These are phyloP conservation scores for Sinopyrophorus schimmeli DNA, from an alignment of 2,888 invertebrate genomes.

Conservation along the genomic window DNA sequence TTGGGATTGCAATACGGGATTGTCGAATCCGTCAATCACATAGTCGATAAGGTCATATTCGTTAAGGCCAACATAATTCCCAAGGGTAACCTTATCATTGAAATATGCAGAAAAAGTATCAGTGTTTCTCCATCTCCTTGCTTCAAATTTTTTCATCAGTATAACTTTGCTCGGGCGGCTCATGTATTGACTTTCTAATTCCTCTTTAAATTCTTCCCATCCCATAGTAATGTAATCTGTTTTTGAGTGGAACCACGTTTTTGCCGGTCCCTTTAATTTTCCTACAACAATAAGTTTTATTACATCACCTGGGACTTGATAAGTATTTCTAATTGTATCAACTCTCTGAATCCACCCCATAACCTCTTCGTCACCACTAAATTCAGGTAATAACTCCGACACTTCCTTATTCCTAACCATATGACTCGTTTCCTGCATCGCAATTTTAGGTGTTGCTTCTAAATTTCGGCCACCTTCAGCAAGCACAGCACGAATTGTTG, in stretches of 20 bases:
- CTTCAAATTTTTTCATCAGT: slow-evolving; percentile 4
- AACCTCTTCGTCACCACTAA: not conserved
- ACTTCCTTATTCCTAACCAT: not conserved
- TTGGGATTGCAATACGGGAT: slow-evolving; percentile 1
- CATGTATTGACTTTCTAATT: not conserved
- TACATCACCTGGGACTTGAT: not conserved
- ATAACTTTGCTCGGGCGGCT: not conserved
- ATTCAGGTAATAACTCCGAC: not conserved
- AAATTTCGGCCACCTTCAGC: not conserved
- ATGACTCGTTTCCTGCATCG: too few species aligned
- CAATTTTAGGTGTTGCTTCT: not conserved
- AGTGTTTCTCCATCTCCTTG: not conserved
- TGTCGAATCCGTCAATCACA: slow-evolving; percentile 7
- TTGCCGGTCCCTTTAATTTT: slow-evolving; percentile 2
- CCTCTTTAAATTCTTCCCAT: not conserved
- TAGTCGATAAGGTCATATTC: slow-evolving; percentile 4
- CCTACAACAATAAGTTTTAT: slow-evolving; percentile 1
- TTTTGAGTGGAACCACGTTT: slow-evolving; percentile 4
- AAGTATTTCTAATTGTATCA: not conserved
- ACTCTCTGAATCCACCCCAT: not conserved
- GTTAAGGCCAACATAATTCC: not conserved
- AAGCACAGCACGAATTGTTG: not conserved
- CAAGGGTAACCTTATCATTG: slow-evolving; percentile 7
- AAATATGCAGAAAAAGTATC: slow-evolving; percentile 2
- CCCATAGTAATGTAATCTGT: not conserved